Conservation (phyloP, 2,113 vertebrate genomes). For the Irena cyanogastra region DNA sequence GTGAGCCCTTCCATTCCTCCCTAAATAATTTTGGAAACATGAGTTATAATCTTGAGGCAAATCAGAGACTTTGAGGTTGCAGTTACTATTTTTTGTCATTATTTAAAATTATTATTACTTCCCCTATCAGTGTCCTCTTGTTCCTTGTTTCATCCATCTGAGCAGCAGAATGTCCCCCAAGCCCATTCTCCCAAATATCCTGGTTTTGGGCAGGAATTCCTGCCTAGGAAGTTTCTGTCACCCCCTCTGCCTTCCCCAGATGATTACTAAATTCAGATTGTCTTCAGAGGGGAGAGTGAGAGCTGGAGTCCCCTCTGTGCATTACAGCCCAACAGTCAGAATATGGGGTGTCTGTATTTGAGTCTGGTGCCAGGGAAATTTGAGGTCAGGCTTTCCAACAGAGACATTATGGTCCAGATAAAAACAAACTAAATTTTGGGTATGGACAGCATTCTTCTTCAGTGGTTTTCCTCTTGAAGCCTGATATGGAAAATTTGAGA, state of each 20-base stretch:
- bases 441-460: neutral
- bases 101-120: neutral
- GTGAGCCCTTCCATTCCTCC: neutral
- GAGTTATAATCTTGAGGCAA: accelerated
- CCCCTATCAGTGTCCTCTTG: neutral
- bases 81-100: neutral
- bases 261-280: neutral
- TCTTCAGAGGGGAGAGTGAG: neutral
- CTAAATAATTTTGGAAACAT: accelerated
- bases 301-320: neutral
- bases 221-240: neutral
- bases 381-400: neutral
- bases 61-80: neutral
- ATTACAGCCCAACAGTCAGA: neutral
- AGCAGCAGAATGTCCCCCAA: neutral
- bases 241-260: accelerated
- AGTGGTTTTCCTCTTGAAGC: neutral
- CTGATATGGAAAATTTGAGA: neutral
- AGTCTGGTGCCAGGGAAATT: neutral
- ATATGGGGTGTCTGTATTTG: neutral
- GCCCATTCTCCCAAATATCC: neutral
- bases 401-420: neutral
- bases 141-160: neutral
- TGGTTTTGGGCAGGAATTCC: neutral
- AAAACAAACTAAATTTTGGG: neutral